phyloP scores from a whole-genome alignment of 1,140 invertebrate genomes.

The Leguminivora glycinivorella region DNA sequence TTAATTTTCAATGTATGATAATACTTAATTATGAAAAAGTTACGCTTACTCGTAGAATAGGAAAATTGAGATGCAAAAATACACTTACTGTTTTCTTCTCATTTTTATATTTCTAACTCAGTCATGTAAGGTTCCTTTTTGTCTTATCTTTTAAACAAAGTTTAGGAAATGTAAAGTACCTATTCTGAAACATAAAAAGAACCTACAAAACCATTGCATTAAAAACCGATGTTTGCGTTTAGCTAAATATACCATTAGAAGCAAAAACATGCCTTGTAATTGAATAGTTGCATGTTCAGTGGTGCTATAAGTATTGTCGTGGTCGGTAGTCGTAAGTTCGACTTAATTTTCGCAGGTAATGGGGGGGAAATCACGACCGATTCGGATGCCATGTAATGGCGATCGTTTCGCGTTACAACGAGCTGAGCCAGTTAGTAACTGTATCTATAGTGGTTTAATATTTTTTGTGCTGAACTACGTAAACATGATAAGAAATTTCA shows the following conservation, averaged over 20 bases:
- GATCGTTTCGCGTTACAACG: slow-evolving; percentile 30
- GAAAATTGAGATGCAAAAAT: too few species aligned
- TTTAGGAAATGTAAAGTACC: too few species aligned
- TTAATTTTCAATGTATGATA: too few species aligned
- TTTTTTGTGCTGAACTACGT: too few species aligned
- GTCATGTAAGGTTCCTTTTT: too few species aligned
- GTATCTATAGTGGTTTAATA: background rate
- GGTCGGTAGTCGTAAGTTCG: slow-evolving; percentile 38
- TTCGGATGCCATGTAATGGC: slow-evolving; percentile 37
- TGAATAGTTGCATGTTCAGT: slow-evolving; percentile 55
- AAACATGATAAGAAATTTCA: too few species aligned
- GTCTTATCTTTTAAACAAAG: background rate
- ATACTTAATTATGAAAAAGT: too few species aligned
- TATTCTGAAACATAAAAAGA: background rate
- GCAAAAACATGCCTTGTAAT: slow-evolving; percentile 42
- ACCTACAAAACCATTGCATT: slow-evolving; percentile 20
- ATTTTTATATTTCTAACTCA: too few species aligned
- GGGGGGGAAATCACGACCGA: slow-evolving; percentile 40
- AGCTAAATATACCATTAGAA: slow-evolving; percentile 35
- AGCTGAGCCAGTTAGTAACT: slow-evolving; percentile 13
- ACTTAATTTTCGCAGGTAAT: slow-evolving; percentile 46
- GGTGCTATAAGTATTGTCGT: slow-evolving; percentile 47
- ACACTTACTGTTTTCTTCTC: too few species aligned
- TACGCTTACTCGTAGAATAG: too few species aligned
- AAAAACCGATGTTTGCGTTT: slow-evolving; percentile 31